phyloP scores from a whole-genome alignment of 1,140 invertebrate species.

The Drosophila ogumai region DNA sequence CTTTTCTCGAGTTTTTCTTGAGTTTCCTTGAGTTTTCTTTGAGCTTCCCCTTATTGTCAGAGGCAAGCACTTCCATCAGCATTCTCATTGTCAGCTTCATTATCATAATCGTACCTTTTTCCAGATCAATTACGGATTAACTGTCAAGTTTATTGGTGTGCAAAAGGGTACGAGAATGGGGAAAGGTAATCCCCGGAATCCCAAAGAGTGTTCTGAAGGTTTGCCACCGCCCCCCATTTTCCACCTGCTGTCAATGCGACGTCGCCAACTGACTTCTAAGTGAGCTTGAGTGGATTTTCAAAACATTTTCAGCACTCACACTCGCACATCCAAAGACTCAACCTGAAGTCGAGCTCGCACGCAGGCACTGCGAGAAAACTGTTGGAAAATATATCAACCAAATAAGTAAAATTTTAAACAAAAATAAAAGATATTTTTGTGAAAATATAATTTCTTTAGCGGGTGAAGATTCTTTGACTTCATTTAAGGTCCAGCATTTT shows the following conservation, averaged over 20 bases:
- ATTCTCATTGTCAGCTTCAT: conserved; percentile 53
- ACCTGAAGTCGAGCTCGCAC: conserved; percentile 4
- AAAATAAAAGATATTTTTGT: no score
- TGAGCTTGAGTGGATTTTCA: conserved; percentile 69
- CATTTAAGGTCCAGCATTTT: neutral
- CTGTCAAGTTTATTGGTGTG: conserved; percentile 76
- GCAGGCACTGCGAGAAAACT: conserved; percentile 3
- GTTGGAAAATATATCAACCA: neutral
- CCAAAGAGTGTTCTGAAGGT: conserved; percentile 37
- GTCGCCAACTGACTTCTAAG: conserved; percentile 32
- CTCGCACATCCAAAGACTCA: conserved; percentile 9
- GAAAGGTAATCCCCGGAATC: conserved; percentile 59
- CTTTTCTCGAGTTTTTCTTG: conserved; percentile 3
- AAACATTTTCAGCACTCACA: conserved; percentile 66
- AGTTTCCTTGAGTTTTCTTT: conserved; percentile 12
- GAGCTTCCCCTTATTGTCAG: conserved; percentile 16
- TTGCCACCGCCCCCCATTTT: conserved; percentile 5
- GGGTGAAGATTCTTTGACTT: neutral
- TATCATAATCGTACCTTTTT: conserved; percentile 57
- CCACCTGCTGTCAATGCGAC: conserved; percentile 18
- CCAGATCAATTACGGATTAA: conserved; percentile 81
- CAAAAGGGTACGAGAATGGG: conserved; percentile 33
- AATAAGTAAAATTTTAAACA: no score
- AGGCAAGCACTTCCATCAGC: conserved; percentile 35
- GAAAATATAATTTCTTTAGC: neutral